A percentile compares a stretch with the other conserved stretches of the same genome.
These are phyloP conservation scores for Pollenia labialis DNA, from an alignment of 2,888 invertebrate genomes.

Conservation along the genomic window DNA sequence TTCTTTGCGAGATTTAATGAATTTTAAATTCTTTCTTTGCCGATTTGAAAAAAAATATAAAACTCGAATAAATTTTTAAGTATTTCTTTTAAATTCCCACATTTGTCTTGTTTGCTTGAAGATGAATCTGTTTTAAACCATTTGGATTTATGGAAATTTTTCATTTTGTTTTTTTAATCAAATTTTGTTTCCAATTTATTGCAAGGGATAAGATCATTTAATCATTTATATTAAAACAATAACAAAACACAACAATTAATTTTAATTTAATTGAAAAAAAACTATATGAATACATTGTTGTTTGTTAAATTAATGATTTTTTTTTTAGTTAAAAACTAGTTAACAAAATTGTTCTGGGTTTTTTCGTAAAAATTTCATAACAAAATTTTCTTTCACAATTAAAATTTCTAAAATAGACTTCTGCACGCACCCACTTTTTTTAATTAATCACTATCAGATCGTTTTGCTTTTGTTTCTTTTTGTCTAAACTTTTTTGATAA, in stretches of 20 bases:
- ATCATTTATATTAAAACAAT: slow-evolving; percentile 19
- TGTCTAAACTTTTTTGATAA: not conserved
- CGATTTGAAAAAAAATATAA: slow-evolving; percentile 2
- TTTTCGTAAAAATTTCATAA: not conserved
- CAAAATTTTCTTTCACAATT: not conserved
- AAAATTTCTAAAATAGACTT: slow-evolving; percentile 10
- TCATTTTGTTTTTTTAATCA: slow-evolving; percentile 1
- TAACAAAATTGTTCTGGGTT: not conserved
- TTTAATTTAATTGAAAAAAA: slow-evolving; percentile 22
- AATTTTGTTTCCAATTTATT: not conserved
- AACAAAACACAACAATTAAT: slow-evolving; percentile 10
- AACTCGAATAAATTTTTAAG: no score
- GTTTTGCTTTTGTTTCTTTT: not conserved
- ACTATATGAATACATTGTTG: not conserved
- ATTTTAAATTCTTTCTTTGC: not conserved
- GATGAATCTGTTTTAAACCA: not conserved
- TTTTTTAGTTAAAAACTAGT: not conserved
- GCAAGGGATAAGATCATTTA: slow-evolving; percentile 3
- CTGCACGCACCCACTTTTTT: slow-evolving; percentile 47
- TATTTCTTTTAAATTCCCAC: slow-evolving; percentile 24
- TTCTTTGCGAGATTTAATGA: not conserved
- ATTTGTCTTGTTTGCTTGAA: slow-evolving; percentile 26
- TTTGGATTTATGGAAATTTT: slow-evolving; percentile 37
- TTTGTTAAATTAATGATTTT: slow-evolving; percentile 5
- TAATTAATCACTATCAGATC: not conserved